These are phyloP conservation scores for Acanthopagrus latus DNA, from an alignment of 2,797 vertebrate genomes.

Conservation along the genomic window DNA sequence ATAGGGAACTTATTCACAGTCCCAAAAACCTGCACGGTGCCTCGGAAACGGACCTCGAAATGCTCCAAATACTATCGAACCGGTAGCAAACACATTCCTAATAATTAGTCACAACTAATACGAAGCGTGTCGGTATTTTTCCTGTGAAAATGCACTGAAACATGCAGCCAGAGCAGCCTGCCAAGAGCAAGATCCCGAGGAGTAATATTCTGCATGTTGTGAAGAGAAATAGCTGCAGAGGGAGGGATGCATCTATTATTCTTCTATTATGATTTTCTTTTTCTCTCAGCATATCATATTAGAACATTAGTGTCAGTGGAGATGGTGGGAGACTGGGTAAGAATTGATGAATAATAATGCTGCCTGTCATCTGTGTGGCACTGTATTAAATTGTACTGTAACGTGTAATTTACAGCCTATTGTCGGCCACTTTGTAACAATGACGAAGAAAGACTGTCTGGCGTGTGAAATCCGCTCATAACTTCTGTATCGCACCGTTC, in stretches of 20 bases:
- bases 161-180: background rate
- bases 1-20: conserved; percentile 22
- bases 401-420: conserved; percentile 66
- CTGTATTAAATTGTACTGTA: conserved; percentile 56
- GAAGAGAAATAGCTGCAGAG: conserved; percentile 18
- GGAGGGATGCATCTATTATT: conserved; percentile 21
- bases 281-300: conserved; percentile 38
- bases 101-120: background rate
- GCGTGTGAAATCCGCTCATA: conserved; percentile 50
- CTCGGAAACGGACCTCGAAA: background rate
- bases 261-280: conserved; percentile 20
- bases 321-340: conserved; percentile 43
- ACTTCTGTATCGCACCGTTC: conserved; percentile 32
- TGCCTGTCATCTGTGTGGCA: conserved; percentile 44
- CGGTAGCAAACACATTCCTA: background rate
- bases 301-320: conserved; percentile 62
- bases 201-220: conserved; percentile 13
- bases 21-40: conserved; percentile 10
- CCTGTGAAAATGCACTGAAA: conserved; percentile 5
- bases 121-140: background rate
- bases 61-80: background rate
- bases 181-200: conserved; percentile 8
- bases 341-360: conserved; percentile 69
- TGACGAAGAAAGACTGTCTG: conserved; percentile 53
- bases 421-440: conserved; percentile 49